These are phyloP conservation scores for Choristoneura rosaceana DNA, from an alignment of 2,888 invertebrate genomes.

Conservation along the genomic window DNA sequence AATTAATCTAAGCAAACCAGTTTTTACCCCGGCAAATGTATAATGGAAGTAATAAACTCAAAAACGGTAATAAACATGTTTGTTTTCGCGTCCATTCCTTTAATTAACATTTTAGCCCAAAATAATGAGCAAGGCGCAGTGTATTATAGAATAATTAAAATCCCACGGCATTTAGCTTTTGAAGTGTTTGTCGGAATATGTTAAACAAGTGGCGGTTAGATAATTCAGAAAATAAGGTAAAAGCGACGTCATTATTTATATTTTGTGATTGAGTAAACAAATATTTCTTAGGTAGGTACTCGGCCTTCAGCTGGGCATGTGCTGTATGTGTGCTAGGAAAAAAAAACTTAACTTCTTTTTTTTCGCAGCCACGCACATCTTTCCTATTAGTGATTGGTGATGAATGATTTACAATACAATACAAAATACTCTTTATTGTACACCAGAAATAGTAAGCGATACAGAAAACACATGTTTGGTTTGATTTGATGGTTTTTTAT, in stretches of 20 bases:
- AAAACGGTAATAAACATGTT: constrained; percentile 17
- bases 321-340: no score
- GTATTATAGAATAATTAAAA: constrained; percentile 19
- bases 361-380: no score
- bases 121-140: constrained; percentile 18
- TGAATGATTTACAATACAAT: no score
- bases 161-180: constrained; percentile 5
- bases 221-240: constrained; percentile 13
- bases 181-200: background rate
- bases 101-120: constrained; percentile 20
- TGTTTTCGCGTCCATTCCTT: constrained; percentile 9
- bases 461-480: no score
- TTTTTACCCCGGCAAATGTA: constrained; percentile 18
- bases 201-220: constrained; percentile 14
- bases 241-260: background rate
- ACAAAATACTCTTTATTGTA: no score
- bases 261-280: background rate
- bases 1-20: constrained; percentile 4
- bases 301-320: no score
- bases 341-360: no score
- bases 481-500: no score
- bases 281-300: no score
- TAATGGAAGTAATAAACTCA: constrained; percentile 9
- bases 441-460: no score
- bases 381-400: no score